Evolutionary conservation across 2,797 vertebrate genomes (phyloP).

Genomic region (Paramormyrops hopkinsi): DNA sequence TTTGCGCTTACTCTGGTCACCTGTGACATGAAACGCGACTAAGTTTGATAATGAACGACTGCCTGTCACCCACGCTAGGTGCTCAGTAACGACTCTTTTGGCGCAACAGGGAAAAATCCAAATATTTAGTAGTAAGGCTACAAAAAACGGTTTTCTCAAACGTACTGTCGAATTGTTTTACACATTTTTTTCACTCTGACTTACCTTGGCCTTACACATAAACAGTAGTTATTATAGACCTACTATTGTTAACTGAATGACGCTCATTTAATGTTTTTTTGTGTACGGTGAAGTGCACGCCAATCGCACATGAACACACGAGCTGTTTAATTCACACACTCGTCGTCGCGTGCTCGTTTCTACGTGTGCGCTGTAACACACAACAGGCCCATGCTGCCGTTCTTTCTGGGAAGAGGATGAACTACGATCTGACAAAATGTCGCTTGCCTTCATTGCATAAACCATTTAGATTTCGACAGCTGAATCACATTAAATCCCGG

Average conservation of each 20-base stretch:
- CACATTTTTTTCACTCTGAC: background rate
- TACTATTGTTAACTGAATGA: background rate
- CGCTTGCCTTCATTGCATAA: background rate
- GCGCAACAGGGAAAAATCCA: background rate
- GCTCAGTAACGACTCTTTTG: constrained; percentile 27
- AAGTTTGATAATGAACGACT: background rate
- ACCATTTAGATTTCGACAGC: background rate
- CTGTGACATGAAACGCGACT: background rate
- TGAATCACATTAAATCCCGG: background rate
- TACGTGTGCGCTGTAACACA: background rate
- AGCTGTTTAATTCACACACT: background rate
- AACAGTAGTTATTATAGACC: background rate
- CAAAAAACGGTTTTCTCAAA: background rate
- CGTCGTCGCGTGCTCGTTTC: background rate
- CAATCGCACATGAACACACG: background rate
- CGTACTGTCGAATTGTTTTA: background rate
- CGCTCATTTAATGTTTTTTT: background rate
- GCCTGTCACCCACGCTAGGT: constrained; percentile 32
- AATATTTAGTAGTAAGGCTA: background rate
- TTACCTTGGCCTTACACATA: background rate
- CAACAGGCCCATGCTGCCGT: background rate
- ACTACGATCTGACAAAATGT: background rate
- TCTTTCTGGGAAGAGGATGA: background rate
- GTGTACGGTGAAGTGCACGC: background rate
- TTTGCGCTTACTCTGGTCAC: background rate